These are phyloP conservation scores for Spea multiplicata DNA, from an alignment of 2,113 vertebrate species.

Conservation along the genomic window DNA sequence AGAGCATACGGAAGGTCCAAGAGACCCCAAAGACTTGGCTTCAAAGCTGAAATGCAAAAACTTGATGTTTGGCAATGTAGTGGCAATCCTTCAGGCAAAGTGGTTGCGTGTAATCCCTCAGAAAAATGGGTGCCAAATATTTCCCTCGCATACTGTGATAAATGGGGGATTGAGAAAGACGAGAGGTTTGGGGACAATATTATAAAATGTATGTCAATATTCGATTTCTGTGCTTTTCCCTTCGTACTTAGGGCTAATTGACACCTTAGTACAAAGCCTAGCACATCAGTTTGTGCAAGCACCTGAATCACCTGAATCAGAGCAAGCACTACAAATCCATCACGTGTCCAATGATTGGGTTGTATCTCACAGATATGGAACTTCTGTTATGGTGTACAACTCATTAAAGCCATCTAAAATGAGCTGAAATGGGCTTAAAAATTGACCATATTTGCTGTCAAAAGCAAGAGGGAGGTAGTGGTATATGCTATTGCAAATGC, in stretches of 20 bases:
- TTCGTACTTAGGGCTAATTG: background rate
- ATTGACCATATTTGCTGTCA: conserved; percentile 6
- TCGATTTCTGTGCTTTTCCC: background rate
- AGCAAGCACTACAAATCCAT: background rate
- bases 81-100: background rate
- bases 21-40: background rate
- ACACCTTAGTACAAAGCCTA: background rate
- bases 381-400: background rate
- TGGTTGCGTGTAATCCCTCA: background rate
- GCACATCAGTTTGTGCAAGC: conserved; percentile 8
- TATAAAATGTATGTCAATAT: background rate
- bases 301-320: background rate
- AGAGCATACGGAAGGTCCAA: background rate
- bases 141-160: background rate
- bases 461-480: conserved; percentile 1
- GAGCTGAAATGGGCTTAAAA: background rate
- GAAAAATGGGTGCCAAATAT: background rate
- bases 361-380: conserved; percentile 1
- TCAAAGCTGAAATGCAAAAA: background rate
- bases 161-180: conserved; percentile 2
- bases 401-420: conserved; percentile 1
- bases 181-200: background rate
- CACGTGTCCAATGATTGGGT: background rate
- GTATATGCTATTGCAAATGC: conserved; percentile 3
- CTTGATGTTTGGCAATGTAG: background rate